These are phyloP conservation scores for Neosalanx taihuensis DNA, from an alignment of 2,797 vertebrate species.

Conservation along the genomic window DNA sequence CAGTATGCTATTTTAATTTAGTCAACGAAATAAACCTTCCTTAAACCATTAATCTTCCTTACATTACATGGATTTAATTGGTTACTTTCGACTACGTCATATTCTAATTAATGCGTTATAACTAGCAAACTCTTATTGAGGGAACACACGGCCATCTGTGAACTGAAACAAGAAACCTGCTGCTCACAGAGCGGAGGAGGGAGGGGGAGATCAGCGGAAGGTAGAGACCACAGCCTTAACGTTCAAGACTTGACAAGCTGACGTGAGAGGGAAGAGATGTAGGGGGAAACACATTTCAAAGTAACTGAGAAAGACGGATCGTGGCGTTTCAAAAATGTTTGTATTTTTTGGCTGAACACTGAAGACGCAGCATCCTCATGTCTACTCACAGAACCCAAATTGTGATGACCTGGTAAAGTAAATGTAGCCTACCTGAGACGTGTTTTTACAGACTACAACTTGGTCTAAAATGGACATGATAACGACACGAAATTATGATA, in stretches of 20 bases:
- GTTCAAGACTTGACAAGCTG: not conserved
- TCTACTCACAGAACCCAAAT: not conserved
- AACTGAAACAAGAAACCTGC: slow-evolving; percentile 33
- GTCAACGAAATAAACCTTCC: too few relatives aligned
- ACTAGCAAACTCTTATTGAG: not conserved
- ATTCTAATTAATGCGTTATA: too few relatives aligned
- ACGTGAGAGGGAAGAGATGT: not conserved
- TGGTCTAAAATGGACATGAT: slow-evolving; percentile 3
- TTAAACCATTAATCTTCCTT: too few relatives aligned
- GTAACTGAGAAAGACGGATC: not conserved
- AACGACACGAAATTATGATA: slow-evolving; percentile 5
- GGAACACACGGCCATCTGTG: slow-evolving; percentile 43
- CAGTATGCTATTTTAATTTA: too few relatives aligned
- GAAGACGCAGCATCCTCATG: not conserved
- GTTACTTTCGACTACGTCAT: too few relatives aligned
- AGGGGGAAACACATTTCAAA: not conserved
- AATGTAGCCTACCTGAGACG: not conserved
- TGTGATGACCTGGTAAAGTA: not conserved
- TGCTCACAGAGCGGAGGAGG: not conserved
- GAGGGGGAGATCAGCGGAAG: not conserved
- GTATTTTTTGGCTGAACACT: not conserved
- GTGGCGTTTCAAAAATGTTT: not conserved
- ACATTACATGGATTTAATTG: too few relatives aligned
- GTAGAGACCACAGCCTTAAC: slow-evolving; percentile 27
- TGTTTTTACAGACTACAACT: not conserved